Evolutionary conservation across 1,140 invertebrate species (phyloP).

Genomic region (Apis florea): DNA sequence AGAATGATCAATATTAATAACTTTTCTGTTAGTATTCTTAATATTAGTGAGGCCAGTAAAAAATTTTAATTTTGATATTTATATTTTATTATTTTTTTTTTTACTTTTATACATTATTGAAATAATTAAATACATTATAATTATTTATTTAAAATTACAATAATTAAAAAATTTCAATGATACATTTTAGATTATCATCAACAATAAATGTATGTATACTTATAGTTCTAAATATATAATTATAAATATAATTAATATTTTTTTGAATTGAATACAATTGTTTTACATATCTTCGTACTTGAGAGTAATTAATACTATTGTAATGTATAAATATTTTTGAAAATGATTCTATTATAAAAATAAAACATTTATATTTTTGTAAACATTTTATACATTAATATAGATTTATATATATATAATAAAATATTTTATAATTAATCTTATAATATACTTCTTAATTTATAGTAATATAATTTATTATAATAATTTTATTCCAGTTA

Average conservation of each 20-base stretch:
- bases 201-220: background rate
- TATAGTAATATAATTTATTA: too few species aligned
- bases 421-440: too few species aligned
- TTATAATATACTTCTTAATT: too few species aligned
- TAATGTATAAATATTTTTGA: background rate
- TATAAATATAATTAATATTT: too few species aligned
- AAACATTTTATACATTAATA: slow-evolving; percentile 3
- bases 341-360: background rate
- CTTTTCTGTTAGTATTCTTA: background rate
- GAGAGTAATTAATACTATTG: background rate
- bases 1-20: background rate
- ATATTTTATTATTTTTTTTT: background rate
- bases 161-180: background rate
- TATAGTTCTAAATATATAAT: background rate
- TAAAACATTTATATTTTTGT: slow-evolving; percentile 34
- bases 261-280: background rate
- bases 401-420: too few species aligned
- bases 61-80: background rate
- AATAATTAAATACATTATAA: background rate
- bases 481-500: too few species aligned
- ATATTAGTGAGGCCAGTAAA: background rate
- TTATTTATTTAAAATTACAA: slow-evolving; percentile 2
- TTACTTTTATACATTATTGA: background rate
- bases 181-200: background rate
- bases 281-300: background rate